Conservation (phyloP, 2,797 vertebrate genomes). For the Harpagifer antarcticus region DNA sequence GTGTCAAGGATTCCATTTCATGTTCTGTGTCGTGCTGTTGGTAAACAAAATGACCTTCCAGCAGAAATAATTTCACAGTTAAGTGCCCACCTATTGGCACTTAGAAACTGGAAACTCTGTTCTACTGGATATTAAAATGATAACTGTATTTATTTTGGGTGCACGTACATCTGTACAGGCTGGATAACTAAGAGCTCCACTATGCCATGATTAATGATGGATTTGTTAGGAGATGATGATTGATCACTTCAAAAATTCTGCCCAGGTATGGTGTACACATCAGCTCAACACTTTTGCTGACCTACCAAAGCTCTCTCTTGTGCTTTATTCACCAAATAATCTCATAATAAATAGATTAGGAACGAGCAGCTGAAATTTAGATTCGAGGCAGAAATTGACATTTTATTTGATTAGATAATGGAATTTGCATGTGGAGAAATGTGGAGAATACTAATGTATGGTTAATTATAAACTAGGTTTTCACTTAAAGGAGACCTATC, state of each 20-base stretch:
- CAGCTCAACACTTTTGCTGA: background rate
- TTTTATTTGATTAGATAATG: conserved; percentile 5
- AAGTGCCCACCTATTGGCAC: background rate
- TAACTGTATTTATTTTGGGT: background rate
- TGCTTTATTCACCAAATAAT: background rate
- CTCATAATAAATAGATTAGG: conserved; percentile 10
- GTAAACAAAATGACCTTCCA: background rate
- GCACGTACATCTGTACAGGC: background rate
- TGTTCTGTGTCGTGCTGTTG: background rate
- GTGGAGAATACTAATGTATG: background rate
- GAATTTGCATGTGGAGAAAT: background rate
- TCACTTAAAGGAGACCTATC: background rate
- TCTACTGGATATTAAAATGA: conserved; percentile 16
- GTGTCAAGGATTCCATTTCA: background rate
- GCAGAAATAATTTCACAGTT: background rate
- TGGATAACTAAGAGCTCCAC: background rate
- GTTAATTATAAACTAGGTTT: background rate
- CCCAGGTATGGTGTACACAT: background rate
- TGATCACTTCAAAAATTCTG: background rate
- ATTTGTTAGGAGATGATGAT: background rate
- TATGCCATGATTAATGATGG: background rate
- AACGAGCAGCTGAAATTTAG: conserved; percentile 4
- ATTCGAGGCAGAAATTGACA: background rate
- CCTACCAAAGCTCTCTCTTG: background rate
- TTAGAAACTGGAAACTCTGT: too few relatives aligned